These are phyloP conservation scores for Sebastes nivosus DNA, from an alignment of 2,797 vertebrate genomes.

Conservation along the genomic window DNA sequence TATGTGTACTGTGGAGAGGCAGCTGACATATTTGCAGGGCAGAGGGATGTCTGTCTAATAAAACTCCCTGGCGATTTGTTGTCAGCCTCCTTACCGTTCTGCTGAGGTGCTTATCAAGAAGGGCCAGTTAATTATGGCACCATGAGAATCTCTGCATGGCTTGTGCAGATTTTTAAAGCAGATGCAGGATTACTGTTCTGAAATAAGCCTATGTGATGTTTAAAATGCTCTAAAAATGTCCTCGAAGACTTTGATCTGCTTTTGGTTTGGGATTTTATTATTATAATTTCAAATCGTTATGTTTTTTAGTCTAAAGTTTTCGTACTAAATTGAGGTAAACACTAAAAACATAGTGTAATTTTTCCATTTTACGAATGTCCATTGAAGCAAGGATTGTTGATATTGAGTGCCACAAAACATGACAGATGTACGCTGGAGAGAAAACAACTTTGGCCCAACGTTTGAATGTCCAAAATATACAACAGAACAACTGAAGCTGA, in stretches of 20 bases:
- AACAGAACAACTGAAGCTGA: conserved; percentile 38
- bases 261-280: neutral
- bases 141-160: neutral
- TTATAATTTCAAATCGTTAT: neutral
- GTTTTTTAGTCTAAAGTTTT: neutral
- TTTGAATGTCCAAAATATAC: conserved; percentile 23
- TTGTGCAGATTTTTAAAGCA: neutral
- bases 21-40: neutral
- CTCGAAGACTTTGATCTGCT: neutral
- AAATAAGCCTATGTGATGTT: neutral
- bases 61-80: conserved; percentile 12
- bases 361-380: neutral
- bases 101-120: conserved; percentile 12
- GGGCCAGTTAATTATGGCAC: neutral
- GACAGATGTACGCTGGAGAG: conserved; percentile 23
- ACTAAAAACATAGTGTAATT: neutral
- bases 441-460: neutral
- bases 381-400: neutral
- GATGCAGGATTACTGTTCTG: neutral
- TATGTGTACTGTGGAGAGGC: neutral
- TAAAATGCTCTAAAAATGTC: neutral
- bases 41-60: conserved; percentile 4
- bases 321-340: neutral
- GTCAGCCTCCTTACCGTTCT: neutral
- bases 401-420: neutral